phyloP scores from a whole-genome alignment of 2,888 invertebrate genomes.

The Thelaira solivaga region DNA sequence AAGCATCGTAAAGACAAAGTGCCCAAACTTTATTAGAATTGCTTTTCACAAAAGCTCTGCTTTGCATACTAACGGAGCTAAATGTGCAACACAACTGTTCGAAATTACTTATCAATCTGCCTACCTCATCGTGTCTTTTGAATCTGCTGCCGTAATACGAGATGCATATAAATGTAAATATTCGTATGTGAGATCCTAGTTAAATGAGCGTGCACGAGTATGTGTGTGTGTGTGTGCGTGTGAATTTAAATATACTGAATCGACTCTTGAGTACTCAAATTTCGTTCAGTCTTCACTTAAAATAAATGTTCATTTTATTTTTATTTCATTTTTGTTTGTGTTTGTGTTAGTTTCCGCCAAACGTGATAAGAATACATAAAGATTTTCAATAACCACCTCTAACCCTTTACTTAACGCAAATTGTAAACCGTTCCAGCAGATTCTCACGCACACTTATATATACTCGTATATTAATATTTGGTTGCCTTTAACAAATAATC shows the following conservation, averaged over 20 bases:
- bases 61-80: too few relatives aligned
- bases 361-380: constrained; percentile 50
- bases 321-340: background rate
- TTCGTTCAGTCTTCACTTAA: constrained; percentile 12
- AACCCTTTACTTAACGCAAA: background rate
- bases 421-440: constrained; percentile 12
- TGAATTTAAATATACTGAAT: constrained; percentile 30
- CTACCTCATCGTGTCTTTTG: background rate
- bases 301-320: constrained; percentile 18
- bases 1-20: too few relatives aligned
- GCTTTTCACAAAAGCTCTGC: too few relatives aligned
- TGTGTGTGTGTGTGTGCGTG: background rate
- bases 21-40: constrained; percentile 13
- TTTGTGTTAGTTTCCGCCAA: background rate
- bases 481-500: constrained; percentile 37
- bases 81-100: too few relatives aligned
- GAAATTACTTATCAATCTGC: background rate
- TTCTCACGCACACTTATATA: background rate
- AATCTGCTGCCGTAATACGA: background rate
- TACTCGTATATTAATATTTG: constrained; percentile 19
- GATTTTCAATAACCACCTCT: background rate
- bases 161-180: constrained; percentile 17
- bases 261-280: constrained; percentile 17
- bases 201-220: background rate
- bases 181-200: background rate